These are phyloP conservation scores for Ctenoplectra terminalis DNA, from an alignment of 1,140 invertebrate species.

Conservation along the genomic window DNA sequence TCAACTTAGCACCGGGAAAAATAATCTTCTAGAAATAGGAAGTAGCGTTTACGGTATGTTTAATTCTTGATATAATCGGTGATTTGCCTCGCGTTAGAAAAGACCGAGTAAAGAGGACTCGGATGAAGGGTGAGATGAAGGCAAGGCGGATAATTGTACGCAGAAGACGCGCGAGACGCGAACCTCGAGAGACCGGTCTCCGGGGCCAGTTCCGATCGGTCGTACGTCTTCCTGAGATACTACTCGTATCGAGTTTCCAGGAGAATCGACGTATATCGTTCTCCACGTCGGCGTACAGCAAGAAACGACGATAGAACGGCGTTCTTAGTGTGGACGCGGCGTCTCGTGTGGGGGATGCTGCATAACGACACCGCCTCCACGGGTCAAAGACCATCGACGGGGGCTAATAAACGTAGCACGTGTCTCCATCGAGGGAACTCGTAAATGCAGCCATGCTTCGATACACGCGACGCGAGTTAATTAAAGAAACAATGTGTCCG, in stretches of 20 bases:
- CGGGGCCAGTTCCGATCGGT: constrained; percentile 55
- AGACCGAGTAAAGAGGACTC: background rate
- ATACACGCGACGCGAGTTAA: constrained; percentile 50
- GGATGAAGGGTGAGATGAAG: constrained; percentile 34
- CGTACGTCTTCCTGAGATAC: constrained; percentile 63
- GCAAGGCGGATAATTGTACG: constrained; percentile 53
- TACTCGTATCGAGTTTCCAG: constrained; percentile 64
- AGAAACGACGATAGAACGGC: constrained; percentile 46
- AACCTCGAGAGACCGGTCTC: constrained; percentile 41
- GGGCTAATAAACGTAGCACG: constrained; percentile 64
- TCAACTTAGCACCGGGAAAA: background rate
- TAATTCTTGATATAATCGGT: background rate
- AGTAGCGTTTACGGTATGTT: background rate
- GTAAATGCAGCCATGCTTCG: constrained; percentile 45
- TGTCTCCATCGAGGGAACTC: constrained; percentile 48
- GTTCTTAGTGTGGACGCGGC: constrained; percentile 9
- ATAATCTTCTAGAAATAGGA: background rate
- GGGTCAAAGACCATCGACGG: constrained; percentile 63
- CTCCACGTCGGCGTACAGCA: constrained; percentile 34
- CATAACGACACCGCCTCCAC: constrained; percentile 38
- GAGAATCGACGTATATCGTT: constrained; percentile 54
- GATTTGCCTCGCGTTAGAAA: background rate
- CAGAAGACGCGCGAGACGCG: constrained; percentile 12
- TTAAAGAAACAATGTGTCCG: constrained; percentile 60
- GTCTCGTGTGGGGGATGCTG: constrained; percentile 17